Conservation (phyloP, 2,797 vertebrate species). For the Oreonectes daqikongensis region DNA sequence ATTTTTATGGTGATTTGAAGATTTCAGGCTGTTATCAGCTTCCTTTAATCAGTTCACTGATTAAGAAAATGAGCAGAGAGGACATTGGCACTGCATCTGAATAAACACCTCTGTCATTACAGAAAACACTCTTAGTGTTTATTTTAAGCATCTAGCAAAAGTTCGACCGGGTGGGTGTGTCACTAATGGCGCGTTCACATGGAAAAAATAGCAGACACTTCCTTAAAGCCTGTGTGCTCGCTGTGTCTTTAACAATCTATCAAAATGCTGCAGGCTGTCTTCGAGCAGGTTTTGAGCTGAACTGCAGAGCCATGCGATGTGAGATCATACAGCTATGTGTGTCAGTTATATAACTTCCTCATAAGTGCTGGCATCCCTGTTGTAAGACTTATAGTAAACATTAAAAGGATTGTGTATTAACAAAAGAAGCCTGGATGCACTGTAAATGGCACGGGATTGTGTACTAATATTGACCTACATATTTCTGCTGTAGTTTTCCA, state of each 20-base stretch:
- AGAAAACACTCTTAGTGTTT: slow-evolving; percentile 52
- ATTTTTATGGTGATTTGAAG: not conserved
- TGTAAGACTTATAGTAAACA: slow-evolving; percentile 14
- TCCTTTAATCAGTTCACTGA: not conserved
- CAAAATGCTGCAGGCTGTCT: slow-evolving; percentile 10
- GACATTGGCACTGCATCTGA: slow-evolving; percentile 4
- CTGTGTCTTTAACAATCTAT: not conserved
- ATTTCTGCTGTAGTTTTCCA: not conserved
- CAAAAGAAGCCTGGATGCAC: not conserved
- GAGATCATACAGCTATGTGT: slow-evolving; percentile 21
- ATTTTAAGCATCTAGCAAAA: slow-evolving; percentile 60
- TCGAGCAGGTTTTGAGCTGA: not conserved
- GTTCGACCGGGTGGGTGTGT: slow-evolving; percentile 49
- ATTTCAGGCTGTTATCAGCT: not conserved
- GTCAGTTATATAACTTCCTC: slow-evolving; percentile 40
- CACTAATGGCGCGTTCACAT: slow-evolving; percentile 38
- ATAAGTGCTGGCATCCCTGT: slow-evolving; percentile 2
- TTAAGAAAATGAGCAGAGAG: not conserved
- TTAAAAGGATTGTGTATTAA: not conserved
- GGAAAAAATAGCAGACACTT: slow-evolving; percentile 40
- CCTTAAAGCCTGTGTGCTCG: slow-evolving; percentile 13
- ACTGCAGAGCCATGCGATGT: slow-evolving; percentile 2
- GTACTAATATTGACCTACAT: not conserved
- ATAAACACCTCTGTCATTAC: slow-evolving; percentile 8
- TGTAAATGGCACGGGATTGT: not conserved